phyloP scores from a whole-genome alignment of 2,113 vertebrate species.

The Zosterops japonicus region DNA sequence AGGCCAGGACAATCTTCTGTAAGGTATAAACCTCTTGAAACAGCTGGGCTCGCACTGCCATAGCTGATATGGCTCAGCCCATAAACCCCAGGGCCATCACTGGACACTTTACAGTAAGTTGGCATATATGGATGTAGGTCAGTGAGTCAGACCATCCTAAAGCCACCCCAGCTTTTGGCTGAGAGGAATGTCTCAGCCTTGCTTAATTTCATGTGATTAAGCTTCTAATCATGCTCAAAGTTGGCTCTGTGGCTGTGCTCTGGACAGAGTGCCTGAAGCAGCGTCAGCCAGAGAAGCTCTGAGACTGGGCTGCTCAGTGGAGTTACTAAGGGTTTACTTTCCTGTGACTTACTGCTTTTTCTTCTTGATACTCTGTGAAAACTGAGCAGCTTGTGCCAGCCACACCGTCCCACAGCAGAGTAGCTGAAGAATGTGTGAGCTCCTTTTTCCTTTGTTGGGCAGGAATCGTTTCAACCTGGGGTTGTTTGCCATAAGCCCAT shows the following conservation, averaged over 20 bases:
- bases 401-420: background rate
- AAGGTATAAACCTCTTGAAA: background rate
- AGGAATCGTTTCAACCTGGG: background rate
- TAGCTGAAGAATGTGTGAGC: background rate
- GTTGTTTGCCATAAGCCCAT: background rate
- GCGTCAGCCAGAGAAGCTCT: background rate
- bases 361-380: background rate
- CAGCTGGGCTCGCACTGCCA: rapidly evolving
- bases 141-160: background rate
- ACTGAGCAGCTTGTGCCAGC: background rate
- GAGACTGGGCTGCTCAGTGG: background rate
- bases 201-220: background rate
- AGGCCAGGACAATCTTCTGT: background rate
- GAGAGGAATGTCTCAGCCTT: background rate
- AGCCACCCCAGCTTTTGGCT: background rate
- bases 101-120: background rate
- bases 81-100: background rate
- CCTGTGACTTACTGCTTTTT: background rate
- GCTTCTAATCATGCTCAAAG: background rate
- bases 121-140: background rate
- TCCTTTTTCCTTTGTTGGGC: background rate
- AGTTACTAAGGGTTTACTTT: background rate
- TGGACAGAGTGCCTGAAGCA: background rate
- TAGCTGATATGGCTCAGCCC: background rate
- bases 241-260: background rate